Evolutionary conservation across 2,797 vertebrate genomes (phyloP).

Genomic region (Protosalanx chinensis): DNA sequence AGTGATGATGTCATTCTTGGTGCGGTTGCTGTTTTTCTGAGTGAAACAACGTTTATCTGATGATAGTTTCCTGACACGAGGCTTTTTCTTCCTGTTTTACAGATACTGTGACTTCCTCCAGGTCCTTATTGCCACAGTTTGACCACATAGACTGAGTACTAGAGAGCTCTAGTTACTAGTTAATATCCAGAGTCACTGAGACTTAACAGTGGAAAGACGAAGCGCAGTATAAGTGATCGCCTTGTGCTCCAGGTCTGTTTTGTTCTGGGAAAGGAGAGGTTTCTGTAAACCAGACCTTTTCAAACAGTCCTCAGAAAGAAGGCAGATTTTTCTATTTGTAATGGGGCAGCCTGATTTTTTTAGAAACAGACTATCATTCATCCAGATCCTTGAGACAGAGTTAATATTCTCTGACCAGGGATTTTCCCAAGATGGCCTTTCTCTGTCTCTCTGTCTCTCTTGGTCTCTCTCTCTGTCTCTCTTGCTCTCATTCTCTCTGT

Average conservation of each 20-base stretch:
- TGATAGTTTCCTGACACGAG: neutral
- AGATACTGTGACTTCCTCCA: no score
- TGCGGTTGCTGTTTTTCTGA: constrained; percentile 11
- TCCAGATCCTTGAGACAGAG: neutral
- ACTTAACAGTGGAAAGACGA: neutral
- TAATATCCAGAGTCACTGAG: neutral
- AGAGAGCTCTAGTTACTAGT: neutral
- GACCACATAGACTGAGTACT: no score
- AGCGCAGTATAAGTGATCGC: neutral
- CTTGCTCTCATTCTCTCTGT: neutral
- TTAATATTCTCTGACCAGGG: neutral
- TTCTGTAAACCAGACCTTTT: constrained; percentile 1
- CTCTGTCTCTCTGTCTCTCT: neutral
- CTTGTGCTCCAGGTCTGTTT: neutral
- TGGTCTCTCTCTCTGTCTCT: neutral
- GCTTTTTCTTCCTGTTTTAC: neutral
- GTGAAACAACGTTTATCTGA: constrained; percentile 13
- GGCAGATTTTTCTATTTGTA: neutral
- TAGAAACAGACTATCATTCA: constrained; percentile 1
- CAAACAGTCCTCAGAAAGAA: neutral
- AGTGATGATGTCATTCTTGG: constrained; percentile 7
- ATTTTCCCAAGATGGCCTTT: neutral
- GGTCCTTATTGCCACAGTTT: neutral
- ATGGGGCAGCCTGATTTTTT: neutral
- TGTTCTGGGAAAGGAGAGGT: neutral